Base-by-base conservation (phyloP, 2,797 vertebrate genomes). In the Anabas testudineus region DNA sequence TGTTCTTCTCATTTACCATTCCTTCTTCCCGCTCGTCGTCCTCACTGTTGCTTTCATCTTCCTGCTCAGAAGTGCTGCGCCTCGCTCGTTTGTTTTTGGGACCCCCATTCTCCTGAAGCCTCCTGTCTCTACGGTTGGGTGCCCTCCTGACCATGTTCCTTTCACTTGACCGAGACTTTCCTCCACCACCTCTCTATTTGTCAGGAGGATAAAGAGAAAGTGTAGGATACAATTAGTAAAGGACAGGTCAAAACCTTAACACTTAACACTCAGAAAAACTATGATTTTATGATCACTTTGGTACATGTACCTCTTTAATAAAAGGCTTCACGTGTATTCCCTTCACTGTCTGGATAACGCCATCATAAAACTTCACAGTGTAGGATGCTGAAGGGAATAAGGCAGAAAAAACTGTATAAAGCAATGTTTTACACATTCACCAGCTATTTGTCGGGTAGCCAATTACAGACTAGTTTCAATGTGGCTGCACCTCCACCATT, bases 311-410 rank as follows among this genome's bases (percentile, higher is more conserved):
- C 95, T 96, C 93, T 95, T 96, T 97, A 86, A 94, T 95, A 94
- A 95, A 96, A 85, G 96, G 95, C 94, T 98, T 99, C 90, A 99
- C 95, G 75, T 99, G 97, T 92, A 99, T 99, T 81, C 91, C 96
- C 91, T 99, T 99, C 85, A 99, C 97, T 69, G 95, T 97, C 90
- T 99, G 97, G 88, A 98, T 91, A 86, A 99, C 96, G 56, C 97
- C 97, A 92, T 99, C 97, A 80, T 97, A 99, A 92, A 99, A 99
- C 88, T 96, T 97, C 86, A 99, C 97, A 81, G 96, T 97, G 90
- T 99, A 99, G 24, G 97, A 97, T 87, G 95, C 97, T 99, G 84
- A 79, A 34, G 45, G 8, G 2, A 15, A 51, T 5, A 56, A 56
- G 64, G 3, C 13, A 55, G 26, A 62, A 67, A 4, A 51, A 26